Evolutionary conservation across 2,888 invertebrate species (phyloP).

Genomic region (Drosophila subsilvestris): DNA sequence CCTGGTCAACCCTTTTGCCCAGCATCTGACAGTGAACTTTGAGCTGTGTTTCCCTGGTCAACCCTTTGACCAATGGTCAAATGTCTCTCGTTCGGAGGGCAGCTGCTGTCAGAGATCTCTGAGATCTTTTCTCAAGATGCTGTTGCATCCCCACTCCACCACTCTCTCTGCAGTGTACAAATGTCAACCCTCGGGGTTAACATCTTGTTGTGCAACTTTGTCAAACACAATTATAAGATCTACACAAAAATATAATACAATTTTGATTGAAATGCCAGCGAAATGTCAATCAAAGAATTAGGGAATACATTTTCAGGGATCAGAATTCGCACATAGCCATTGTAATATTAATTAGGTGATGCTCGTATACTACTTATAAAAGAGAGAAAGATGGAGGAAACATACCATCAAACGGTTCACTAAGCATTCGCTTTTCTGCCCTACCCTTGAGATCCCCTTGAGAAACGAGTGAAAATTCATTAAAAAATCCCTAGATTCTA

Average conservation of each 20-base stretch:
- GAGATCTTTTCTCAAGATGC: constrained; percentile 49
- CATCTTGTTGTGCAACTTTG: constrained; percentile 76
- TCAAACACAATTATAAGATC: constrained; percentile 70
- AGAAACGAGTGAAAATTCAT: constrained; percentile 46
- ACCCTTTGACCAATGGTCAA: constrained; percentile 69
- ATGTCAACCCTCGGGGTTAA: constrained; percentile 53
- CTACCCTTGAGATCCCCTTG: constrained; percentile 30
- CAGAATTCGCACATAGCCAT: constrained; percentile 37
- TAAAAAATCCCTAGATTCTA: constrained; percentile 55
- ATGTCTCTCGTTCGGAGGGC: constrained; percentile 47
- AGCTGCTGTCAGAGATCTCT: constrained; percentile 53
- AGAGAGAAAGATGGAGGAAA: constrained; percentile 16
- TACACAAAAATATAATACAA: constrained; percentile 49
- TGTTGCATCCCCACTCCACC: constrained; percentile 39
- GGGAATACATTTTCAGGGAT: constrained; percentile 31
- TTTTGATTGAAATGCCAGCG: constrained; percentile 71
- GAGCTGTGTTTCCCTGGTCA: constrained; percentile 50
- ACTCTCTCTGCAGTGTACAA: neutral
- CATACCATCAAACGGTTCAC: constrained; percentile 70
- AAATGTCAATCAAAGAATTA: constrained; percentile 69
- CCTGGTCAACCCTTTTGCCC: neutral
- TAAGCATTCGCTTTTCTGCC: constrained; percentile 39
- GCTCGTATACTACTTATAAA: constrained; percentile 6
- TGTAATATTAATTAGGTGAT: constrained; percentile 41
- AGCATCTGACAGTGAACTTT: constrained; percentile 26